A percentile compares a stretch with the other conserved stretches of the same genome.
Evolutionary conservation across 2,113 vertebrate species (phyloP).

Genomic region (Sisor rabdophorus): DNA sequence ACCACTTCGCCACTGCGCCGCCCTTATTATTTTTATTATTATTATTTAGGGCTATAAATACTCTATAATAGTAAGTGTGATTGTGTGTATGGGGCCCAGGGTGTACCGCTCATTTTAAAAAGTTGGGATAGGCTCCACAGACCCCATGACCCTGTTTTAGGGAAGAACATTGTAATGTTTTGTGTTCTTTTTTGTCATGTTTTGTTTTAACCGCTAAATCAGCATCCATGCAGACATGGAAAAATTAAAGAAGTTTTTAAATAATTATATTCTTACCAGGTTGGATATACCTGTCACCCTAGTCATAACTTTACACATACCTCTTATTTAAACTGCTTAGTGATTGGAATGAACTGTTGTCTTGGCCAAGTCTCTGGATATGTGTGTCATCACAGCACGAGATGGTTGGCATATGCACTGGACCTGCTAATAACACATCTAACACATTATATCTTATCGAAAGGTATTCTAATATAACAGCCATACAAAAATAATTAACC

Average conservation of each 20-base stretch:
- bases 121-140: no score
- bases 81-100: no score
- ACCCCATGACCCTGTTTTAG: not conserved
- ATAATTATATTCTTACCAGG: not conserved
- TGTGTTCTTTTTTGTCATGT: not conserved
- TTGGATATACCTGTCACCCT: not conserved
- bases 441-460: not conserved
- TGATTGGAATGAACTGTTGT: constrained; percentile 74
- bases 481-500: not conserved
- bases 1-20: no score
- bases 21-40: no score
- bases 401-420: constrained; percentile 82
- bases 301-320: constrained; percentile 62
- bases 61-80: no score
- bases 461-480: not conserved
- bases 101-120: no score
- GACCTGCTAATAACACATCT: constrained; percentile 66
- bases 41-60: no score
- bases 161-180: not conserved
- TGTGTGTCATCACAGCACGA: constrained; percentile 81
- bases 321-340: constrained; percentile 72
- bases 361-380: constrained; percentile 64
- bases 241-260: not conserved
- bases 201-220: not conserved
- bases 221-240: not conserved